Percentiles rank a stretch among this genome's conserved stretches.
These are phyloP conservation scores for Rhingia rostrata DNA, from an alignment of 2,888 invertebrate species.

Conservation along the genomic window DNA sequence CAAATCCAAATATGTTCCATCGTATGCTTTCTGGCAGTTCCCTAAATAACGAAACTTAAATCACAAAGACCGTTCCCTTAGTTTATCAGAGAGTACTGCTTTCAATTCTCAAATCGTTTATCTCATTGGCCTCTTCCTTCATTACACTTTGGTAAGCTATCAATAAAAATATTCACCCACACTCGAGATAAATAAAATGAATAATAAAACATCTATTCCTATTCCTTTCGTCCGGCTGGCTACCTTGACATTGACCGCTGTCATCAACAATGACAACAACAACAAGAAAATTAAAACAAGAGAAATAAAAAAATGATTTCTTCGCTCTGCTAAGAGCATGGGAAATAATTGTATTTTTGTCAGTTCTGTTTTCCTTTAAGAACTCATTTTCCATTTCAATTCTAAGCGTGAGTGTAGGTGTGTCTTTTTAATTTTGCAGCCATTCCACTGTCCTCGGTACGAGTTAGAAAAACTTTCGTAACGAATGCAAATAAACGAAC, in stretches of 20 bases:
- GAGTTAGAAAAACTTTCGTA: slow-evolving; percentile 30
- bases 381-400: slow-evolving; percentile 17
- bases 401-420: slow-evolving; percentile 1
- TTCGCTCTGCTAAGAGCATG: slow-evolving; percentile 2
- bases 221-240: slow-evolving; percentile 9
- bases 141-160: too few relatives aligned
- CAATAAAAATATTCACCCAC: too few relatives aligned
- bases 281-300: not conserved
- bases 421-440: slow-evolving; percentile 39
- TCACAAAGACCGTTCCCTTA: too few relatives aligned
- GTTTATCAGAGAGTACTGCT: too few relatives aligned
- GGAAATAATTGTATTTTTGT: slow-evolving; percentile 11
- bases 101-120: too few relatives aligned
- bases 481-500: slow-evolving; percentile 55
- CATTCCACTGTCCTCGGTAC: not conserved
- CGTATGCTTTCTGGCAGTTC: too few relatives aligned
- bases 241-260: slow-evolving; percentile 66
- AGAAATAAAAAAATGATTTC: slow-evolving; percentile 34
- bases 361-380: slow-evolving; percentile 8
- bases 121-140: too few relatives aligned
- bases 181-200: not conserved
- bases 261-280: slow-evolving; percentile 16
- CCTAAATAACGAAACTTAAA: too few relatives aligned
- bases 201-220: not conserved
- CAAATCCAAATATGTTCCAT: too few relatives aligned